Base-by-base conservation (phyloP, 2,888 invertebrate species). In the Lysandra bellargus region DNA sequence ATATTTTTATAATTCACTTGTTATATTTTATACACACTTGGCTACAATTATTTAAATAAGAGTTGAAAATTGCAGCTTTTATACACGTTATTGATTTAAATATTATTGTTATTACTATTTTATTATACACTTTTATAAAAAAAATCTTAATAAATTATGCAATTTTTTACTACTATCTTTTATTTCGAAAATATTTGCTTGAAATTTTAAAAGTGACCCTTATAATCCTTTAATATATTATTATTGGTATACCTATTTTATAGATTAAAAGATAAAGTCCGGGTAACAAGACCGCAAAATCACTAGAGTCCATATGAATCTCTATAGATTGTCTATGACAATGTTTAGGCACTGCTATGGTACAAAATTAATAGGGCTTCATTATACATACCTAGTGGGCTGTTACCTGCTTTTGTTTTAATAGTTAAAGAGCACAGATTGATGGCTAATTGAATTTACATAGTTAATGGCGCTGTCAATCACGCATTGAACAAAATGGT, bases 101-200 rank as follows among this genome's bases (percentile, higher is more conserved):
- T 61, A 61, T n/a, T n/a, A 61, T 23, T 61, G 23, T 57, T 57
- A 61, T n/a, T 0, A 7, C 23, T 61, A 61, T 61, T n/a, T 61
- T 61, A 7, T n/a, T 61, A n/a, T 61, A 61, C 61, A 61, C 61
- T n/a, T 61, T 61, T 61, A n/a, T 61, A 61, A 61, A 61, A 61
- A 23, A 60, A 17, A 57, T 57, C 57, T 17, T 0, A n/a, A 61
- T 61, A 61, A n/a, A n/a, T 61, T 17, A 17, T 17, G 4, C 1
- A 1, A 6, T 61, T 23, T 61, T n/a, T 60, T 14, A 57, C 14
- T 17, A 57, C 14, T 14, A 57, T 57, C 17, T 57, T 57, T 57
- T 57, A 57, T 57, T 57, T 57, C 12, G 53, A 0, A 53, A 53
- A 53, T 7, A 44, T 7, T 44, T 44, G 44, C 0, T 44, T 40